phyloP scores from a whole-genome alignment of 2,113 vertebrate genomes.

The Ammodytes marinus region DNA sequence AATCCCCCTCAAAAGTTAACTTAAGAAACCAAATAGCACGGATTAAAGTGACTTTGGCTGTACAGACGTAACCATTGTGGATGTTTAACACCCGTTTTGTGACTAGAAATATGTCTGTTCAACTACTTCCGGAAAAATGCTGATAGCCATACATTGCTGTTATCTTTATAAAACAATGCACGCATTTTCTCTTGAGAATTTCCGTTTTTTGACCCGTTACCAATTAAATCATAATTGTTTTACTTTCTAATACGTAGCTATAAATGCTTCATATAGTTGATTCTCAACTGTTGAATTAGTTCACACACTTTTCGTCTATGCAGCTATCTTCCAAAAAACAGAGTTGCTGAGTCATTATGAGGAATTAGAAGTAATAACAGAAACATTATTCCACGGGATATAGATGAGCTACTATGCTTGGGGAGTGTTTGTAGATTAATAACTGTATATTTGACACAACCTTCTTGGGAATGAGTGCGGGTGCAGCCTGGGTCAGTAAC shows the following conservation, averaged over 20 bases:
- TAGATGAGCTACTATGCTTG: background rate
- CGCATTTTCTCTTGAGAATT: background rate
- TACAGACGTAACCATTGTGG: background rate
- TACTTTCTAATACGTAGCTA: constrained; percentile 9
- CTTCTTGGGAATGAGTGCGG: background rate
- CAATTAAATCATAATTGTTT: background rate
- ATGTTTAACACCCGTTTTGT: background rate
- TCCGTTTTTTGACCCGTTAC: background rate
- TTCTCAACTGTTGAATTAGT: background rate
- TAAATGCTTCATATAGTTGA: constrained; percentile 18
- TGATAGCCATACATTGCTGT: background rate
- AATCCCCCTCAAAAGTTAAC: background rate
- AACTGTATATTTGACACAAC: background rate
- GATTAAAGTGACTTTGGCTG: background rate
- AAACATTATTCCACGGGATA: background rate
- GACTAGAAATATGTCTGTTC: background rate
- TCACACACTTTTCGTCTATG: constrained; percentile 18
- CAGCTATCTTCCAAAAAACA: constrained; percentile 13
- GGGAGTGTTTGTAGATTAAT: background rate
- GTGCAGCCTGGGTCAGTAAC: background rate
- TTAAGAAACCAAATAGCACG: background rate
- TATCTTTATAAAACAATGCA: background rate
- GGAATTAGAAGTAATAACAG: background rate
- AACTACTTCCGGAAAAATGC: background rate
- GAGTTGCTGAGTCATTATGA: background rate